Base-by-base conservation (phyloP, 2,888 invertebrate species). In the Callimorpha dominula region DNA sequence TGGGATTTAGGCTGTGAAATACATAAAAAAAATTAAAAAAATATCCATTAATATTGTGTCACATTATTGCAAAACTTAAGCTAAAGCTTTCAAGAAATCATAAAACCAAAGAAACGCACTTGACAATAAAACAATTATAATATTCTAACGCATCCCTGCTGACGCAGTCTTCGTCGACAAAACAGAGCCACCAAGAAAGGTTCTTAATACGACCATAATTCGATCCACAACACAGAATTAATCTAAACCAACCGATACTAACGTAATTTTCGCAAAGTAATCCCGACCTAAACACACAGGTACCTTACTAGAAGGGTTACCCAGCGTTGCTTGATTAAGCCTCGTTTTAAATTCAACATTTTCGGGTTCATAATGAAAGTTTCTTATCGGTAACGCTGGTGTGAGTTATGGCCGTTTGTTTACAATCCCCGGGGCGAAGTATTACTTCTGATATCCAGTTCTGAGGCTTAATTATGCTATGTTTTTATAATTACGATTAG, bases 291-390 rank as follows among this genome's bases (percentile, higher is more conserved):
- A 94, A 91, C 90, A 94, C 93, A 95, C 95, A 94, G 94, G 94
- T 94, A 75, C 43, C 52, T 73, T 8, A 67, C 52, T 71, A 65
- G 91, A 86, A 87, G 87, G 85, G 86, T 71, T 85, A 85, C 86
- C 80, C 81, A 79, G 83, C 75, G 83, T 87, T 89, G 90, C 90
- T 93, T 94, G 93, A 95, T 95, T 94, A 95, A 94, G 92, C 91
- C 90, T 87, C 91, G 93, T 94, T 95, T 95, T 93, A 95, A 95
- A 95, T 94, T 94, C 92, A 92, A 88, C 93, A 92, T 93, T 93
- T 84, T 93, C 87, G 92, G 90, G 91, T 88, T 84, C 84, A 86
- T 95, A 95, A 95, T 95, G 95, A 95, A 95, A 95, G 92, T 95
- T 95, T 92, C 94, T 95, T 95, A 95, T 95, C 95, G 92, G 93